A percentile compares a stretch with the other conserved stretches of the same genome.
phyloP scores from a whole-genome alignment of 2,888 invertebrate species.

The Hirtodrosophila trivittata region DNA sequence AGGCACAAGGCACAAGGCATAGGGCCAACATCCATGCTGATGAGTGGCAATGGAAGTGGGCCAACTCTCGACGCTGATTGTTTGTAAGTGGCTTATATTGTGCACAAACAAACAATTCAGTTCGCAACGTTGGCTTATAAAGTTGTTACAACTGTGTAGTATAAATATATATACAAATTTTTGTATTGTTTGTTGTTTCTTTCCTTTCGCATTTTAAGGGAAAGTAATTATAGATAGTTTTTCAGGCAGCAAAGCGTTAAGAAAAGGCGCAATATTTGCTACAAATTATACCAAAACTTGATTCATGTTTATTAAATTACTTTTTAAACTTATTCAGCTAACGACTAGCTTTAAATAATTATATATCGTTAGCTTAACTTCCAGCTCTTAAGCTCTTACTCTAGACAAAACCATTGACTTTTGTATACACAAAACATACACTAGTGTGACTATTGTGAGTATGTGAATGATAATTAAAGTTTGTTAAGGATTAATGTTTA shows the following conservation, averaged over 20 bases:
- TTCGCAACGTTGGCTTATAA: constrained; percentile 69
- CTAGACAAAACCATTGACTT: no score
- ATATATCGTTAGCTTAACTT: no score
- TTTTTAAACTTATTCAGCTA: constrained; percentile 6
- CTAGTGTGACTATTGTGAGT: no score
- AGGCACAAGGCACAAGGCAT: constrained; percentile 10
- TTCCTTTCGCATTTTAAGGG: constrained; percentile 8
- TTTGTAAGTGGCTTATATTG: constrained; percentile 78
- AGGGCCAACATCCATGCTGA: constrained; percentile 29
- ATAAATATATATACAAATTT: constrained; percentile 40
- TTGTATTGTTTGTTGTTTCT: constrained; percentile 19
- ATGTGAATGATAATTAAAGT: no score
- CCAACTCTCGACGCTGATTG: constrained; percentile 73
- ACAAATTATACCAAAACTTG: constrained; percentile 5
- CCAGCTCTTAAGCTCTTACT: no score
- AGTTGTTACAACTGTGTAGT: constrained; percentile 66
- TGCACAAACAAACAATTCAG: constrained; percentile 68
- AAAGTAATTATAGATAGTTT: constrained; percentile 36
- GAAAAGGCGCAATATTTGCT: constrained; percentile 43
- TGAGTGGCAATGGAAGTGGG: constrained; percentile 51
- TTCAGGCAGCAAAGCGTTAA: background rate
- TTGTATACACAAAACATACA: no score
- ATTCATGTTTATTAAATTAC: background rate
- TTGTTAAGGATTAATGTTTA: no score
- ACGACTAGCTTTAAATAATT: constrained; percentile 8